Evolutionary conservation across 2,888 invertebrate species (phyloP).

Genomic region (Lutraria lutraria): DNA sequence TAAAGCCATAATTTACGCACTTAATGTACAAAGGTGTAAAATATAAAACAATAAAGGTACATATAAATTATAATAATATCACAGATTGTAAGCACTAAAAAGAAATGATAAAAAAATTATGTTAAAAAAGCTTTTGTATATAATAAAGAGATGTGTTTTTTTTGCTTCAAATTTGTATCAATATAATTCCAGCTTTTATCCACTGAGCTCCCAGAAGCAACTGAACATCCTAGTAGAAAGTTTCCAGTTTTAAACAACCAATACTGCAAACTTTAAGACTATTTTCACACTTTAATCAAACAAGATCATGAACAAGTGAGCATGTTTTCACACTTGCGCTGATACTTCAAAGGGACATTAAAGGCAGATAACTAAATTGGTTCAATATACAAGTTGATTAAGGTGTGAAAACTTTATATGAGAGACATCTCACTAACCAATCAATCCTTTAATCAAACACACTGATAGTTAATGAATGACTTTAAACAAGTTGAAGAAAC

Average conservation of each 20-base stretch:
- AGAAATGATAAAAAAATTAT: neutral
- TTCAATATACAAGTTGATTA: neutral
- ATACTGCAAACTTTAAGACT: neutral
- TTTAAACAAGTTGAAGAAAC: neutral
- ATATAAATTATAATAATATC: neutral
- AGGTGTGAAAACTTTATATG: slow-evolving; percentile 31
- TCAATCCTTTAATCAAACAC: neutral
- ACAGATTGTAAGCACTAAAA: neutral
- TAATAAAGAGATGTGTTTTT: neutral
- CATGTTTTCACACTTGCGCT: slow-evolving; percentile 25
- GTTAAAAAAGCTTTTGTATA: neutral
- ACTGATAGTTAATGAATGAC: slow-evolving; percentile 10
- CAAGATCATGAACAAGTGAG: neutral
- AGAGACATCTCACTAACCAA: slow-evolving; percentile 3
- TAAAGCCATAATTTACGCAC: neutral
- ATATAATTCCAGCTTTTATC: neutral
- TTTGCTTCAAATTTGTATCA: neutral
- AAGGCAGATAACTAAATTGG: neutral
- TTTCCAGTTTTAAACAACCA: neutral
- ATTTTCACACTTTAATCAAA: slow-evolving; percentile 15
- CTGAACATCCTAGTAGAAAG: neutral
- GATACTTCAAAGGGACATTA: slow-evolving; percentile 18
- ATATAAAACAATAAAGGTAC: neutral
- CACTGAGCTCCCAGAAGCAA: neutral
- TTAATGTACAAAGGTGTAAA: neutral